These are phyloP conservation scores for Lypha dubia DNA, from an alignment of 2,888 invertebrate genomes.

Conservation along the genomic window DNA sequence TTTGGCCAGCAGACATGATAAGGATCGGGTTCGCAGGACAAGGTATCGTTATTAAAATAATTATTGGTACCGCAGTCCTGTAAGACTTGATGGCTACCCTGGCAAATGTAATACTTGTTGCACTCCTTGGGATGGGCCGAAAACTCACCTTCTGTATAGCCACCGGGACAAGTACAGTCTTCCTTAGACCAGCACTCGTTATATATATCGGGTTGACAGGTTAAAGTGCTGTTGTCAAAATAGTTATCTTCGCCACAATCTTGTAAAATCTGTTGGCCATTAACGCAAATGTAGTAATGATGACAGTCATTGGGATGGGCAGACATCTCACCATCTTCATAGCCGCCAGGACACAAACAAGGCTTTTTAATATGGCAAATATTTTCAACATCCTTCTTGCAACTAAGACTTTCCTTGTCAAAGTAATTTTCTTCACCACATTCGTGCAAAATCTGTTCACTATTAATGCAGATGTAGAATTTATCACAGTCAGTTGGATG, in stretches of 20 bases:
- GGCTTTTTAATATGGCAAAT: neutral
- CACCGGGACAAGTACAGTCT: slow-evolving; percentile 74
- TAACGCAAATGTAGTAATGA: slow-evolving; percentile 75
- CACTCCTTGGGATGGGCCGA: slow-evolving; percentile 75
- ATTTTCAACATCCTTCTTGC: slow-evolving; percentile 50
- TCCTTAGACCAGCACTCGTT: slow-evolving; percentile 55
- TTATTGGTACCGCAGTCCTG: slow-evolving; percentile 78
- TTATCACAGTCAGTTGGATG: slow-evolving; percentile 44
- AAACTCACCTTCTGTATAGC: slow-evolving; percentile 74
- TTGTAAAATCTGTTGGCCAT: slow-evolving; percentile 74
- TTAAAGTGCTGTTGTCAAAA: slow-evolving; percentile 14
- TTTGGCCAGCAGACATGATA: slow-evolving; percentile 68
- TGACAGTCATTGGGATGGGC: slow-evolving; percentile 73
- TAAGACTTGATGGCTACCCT: slow-evolving; percentile 73
- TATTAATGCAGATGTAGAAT: slow-evolving; percentile 44
- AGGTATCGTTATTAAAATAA: slow-evolving; percentile 72
- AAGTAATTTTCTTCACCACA: slow-evolving; percentile 47
- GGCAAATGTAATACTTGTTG: slow-evolving; percentile 76
- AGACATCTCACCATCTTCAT: slow-evolving; percentile 70
- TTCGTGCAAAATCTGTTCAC: slow-evolving; percentile 17
- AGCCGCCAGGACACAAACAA: slow-evolving; percentile 26
- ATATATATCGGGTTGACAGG: slow-evolving; percentile 46
- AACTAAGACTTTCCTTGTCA: neutral
- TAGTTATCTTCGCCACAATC: slow-evolving; percentile 57
- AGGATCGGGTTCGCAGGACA: slow-evolving; percentile 75